Evolutionary conservation across 2,113 vertebrate species (phyloP).

Genomic region (Microcebus griseorufus): DNA sequence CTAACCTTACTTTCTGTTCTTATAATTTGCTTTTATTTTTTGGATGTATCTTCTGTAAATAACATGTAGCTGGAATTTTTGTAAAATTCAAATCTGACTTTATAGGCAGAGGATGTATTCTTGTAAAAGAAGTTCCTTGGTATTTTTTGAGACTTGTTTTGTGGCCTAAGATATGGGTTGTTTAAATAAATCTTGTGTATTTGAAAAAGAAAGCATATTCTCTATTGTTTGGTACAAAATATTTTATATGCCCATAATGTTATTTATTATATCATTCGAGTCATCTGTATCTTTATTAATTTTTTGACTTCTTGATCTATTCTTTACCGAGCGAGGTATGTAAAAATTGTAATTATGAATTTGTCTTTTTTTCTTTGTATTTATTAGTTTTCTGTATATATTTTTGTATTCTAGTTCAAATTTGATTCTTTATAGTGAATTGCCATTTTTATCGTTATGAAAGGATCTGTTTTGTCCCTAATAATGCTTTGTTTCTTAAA

Average conservation of each 20-base stretch:
- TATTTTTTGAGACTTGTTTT: not conserved
- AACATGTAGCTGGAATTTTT: not conserved
- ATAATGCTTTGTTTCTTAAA: not conserved
- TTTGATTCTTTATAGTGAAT: not conserved
- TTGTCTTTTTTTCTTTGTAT: not conserved
- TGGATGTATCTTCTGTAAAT: not conserved
- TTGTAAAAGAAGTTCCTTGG: not conserved
- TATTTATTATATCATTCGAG: not conserved
- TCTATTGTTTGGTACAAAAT: not conserved
- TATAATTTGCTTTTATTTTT: not conserved
- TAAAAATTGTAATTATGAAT: not conserved
- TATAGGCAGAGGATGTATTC: not conserved
- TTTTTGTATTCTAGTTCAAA: not conserved
- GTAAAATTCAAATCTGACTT: not conserved
- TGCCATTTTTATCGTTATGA: not conserved
- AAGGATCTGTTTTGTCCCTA: not conserved
- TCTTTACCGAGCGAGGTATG: not conserved
- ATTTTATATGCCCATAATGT: not conserved
- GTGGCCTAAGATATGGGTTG: not conserved
- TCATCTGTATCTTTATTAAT: not conserved
- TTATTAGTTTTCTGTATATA: not conserved
- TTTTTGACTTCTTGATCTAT: not conserved
- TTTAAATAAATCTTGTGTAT: not conserved
- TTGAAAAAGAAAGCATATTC: not conserved
- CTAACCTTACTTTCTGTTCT: not conserved